Evolutionary conservation across 2,113 vertebrate species (phyloP).

Genomic region (Barnardius zonarius): DNA sequence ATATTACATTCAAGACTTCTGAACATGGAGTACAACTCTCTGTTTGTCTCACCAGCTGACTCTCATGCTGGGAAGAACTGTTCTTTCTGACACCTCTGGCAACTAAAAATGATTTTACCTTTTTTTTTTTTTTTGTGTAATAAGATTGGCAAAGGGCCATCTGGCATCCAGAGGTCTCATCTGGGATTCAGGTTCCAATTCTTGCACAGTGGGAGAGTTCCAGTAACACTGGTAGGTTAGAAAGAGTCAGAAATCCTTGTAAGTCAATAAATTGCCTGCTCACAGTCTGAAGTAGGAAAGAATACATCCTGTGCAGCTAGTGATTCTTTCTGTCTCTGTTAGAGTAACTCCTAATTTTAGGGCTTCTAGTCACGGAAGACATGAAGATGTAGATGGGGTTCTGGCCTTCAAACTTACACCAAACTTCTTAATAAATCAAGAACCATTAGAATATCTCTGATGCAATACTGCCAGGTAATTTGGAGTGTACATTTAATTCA

Average conservation of each 20-base stretch:
- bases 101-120: neutral
- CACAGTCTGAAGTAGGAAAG: neutral
- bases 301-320: neutral
- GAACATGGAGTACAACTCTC: neutral
- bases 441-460: neutral
- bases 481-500: neutral
- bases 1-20: neutral
- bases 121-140: neutral
- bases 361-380: neutral
- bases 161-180: neutral
- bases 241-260: neutral
- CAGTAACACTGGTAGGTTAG: neutral
- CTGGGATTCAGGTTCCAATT: neutral
- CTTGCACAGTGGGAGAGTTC: neutral
- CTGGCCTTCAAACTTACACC: neutral
- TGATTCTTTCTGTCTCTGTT: neutral
- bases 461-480: neutral
- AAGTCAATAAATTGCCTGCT: neutral
- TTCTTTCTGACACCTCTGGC: neutral
- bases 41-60: neutral
- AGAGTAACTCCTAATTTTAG: neutral
- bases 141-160: neutral
- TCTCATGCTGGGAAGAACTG: neutral
- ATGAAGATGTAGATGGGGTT: neutral
- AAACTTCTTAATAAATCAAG: neutral